Evolutionary conservation across 2,113 vertebrate species (phyloP).

Genomic region (Crypturellus undulatus): DNA sequence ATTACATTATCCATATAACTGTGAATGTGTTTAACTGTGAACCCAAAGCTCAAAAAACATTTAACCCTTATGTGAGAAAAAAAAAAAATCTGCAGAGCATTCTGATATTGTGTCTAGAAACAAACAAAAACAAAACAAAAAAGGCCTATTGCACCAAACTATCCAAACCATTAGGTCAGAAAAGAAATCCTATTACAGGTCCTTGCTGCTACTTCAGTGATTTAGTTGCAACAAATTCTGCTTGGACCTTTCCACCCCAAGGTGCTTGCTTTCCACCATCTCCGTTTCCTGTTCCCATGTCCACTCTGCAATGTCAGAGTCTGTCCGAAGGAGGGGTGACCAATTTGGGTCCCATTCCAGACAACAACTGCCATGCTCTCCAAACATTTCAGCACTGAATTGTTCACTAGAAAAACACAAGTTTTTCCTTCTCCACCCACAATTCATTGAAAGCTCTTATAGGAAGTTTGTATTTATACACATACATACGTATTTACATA

Average conservation of each 20-base stretch:
- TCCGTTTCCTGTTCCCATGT: neutral
- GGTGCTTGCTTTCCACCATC: neutral
- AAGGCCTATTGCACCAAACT: neutral
- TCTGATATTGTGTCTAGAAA: neutral
- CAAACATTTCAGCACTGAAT: neutral
- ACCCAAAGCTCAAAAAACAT: neutral
- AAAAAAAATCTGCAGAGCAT: neutral
- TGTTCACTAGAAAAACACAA: neutral
- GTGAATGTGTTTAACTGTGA: neutral
- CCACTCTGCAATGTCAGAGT: neutral
- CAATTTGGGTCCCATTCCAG: neutral
- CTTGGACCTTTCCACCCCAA: neutral
- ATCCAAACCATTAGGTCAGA: neutral
- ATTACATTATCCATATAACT: neutral
- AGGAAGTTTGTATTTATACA: neutral
- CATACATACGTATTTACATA: neutral
- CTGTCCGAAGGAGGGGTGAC: neutral
- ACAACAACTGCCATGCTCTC: neutral
- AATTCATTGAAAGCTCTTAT: neutral
- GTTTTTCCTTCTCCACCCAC: neutral
- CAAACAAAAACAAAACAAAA: neutral
- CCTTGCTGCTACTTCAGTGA: neutral
- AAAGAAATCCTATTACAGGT: neutral
- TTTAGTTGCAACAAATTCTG: neutral
- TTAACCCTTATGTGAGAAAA: neutral